A percentile compares a stretch with the other conserved stretches of the same genome.
phyloP scores from a whole-genome alignment of 2,797 vertebrate genomes.

The Silurus aristotelis region DNA sequence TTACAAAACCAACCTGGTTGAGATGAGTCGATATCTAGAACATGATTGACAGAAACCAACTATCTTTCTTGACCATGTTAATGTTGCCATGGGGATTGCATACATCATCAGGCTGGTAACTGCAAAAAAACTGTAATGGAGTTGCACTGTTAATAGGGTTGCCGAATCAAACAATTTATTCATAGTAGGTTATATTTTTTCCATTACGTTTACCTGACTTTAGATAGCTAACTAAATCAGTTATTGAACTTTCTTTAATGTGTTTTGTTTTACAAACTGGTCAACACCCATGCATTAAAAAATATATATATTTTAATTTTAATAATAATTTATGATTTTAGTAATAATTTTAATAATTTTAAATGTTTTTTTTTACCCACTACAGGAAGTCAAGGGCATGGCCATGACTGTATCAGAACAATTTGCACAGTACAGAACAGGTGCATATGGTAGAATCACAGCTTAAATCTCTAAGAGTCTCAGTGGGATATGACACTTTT shows the following conservation, averaged over 20 bases:
- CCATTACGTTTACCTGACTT: not conserved
- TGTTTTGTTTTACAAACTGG: not conserved
- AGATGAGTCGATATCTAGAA: not conserved
- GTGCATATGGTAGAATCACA: not conserved
- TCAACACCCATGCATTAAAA: not conserved
- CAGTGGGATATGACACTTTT: constrained; percentile 46
- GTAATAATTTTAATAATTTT: too few species aligned
- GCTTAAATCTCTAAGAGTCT: too few species aligned
- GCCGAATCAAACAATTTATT: not conserved
- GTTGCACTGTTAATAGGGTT: not conserved
- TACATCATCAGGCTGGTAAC: not conserved
- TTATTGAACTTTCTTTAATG: not conserved
- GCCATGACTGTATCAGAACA: not conserved
- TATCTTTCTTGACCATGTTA: not conserved
- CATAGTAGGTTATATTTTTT: not conserved
- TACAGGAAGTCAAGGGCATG: not conserved
- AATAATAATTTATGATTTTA: too few species aligned
- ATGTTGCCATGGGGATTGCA: not conserved
- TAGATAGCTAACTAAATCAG: not conserved
- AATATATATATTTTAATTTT: too few species aligned
- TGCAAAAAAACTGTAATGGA: not conserved
- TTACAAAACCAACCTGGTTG: not conserved
- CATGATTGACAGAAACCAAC: not conserved
- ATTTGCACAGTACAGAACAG: not conserved
- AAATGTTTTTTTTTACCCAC: too few species aligned